Conservation (phyloP, 2,888 invertebrate genomes). For the Abrostola tripartita region DNA sequence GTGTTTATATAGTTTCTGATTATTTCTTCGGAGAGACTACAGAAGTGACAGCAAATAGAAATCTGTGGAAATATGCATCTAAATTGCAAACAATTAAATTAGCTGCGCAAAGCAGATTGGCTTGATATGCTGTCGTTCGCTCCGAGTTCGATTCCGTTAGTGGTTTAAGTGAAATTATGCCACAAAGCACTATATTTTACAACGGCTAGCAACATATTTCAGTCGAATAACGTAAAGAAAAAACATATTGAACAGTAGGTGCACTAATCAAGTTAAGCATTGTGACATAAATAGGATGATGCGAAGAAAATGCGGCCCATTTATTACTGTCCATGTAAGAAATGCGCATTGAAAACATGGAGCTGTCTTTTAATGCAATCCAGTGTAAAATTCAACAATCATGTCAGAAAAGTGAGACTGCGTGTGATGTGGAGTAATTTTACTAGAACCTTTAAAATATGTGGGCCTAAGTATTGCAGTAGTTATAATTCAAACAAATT, state of each 20-base stretch:
- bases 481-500: background rate
- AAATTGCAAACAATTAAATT: too few relatives aligned
- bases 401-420: background rate
- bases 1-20: background rate
- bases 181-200: background rate
- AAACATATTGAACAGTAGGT: slow-evolving; percentile 8
- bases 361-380: background rate
- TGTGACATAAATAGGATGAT: slow-evolving; percentile 27
- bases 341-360: slow-evolving; percentile 2
- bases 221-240: slow-evolving; percentile 29
- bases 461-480: background rate
- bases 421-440: background rate
- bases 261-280: slow-evolving; percentile 48
- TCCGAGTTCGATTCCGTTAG: too few relatives aligned
- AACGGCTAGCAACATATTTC: slow-evolving; percentile 28
- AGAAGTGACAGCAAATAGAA: too few relatives aligned
- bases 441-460: slow-evolving; percentile 6
- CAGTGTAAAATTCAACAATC: background rate
- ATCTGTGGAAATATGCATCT: too few relatives aligned
- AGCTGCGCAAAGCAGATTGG: too few relatives aligned
- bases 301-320: slow-evolving; percentile 25
- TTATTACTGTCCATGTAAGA: slow-evolving; percentile 23
- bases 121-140: too few relatives aligned
- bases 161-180: too few relatives aligned
- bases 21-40: background rate